Percentiles rank a stretch among this genome's conserved stretches.
Evolutionary conservation across 2,888 invertebrate species (phyloP).

Genomic region (Cephus rjabovi): DNA sequence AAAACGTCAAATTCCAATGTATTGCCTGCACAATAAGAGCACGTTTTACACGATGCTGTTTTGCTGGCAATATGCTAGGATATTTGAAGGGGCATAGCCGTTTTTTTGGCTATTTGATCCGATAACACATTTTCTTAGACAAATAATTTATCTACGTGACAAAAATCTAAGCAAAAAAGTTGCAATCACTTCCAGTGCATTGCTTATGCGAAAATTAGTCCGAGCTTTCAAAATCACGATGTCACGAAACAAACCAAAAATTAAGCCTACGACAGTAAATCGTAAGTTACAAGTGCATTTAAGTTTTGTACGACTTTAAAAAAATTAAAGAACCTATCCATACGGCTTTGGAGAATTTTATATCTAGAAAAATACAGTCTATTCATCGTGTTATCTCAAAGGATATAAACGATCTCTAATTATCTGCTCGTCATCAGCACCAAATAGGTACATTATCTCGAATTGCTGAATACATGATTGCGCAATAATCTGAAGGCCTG

Average conservation of each 20-base stretch:
- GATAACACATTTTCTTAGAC: background rate
- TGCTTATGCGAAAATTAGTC: background rate
- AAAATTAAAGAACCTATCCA: background rate
- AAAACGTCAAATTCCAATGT: too few relatives aligned
- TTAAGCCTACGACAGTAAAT: background rate
- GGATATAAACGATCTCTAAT: background rate
- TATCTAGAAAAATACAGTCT: conserved; percentile 57
- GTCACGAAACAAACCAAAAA: background rate
- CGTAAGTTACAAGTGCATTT: conserved; percentile 40
- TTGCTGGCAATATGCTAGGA: too few relatives aligned
- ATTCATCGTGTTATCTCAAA: conserved; percentile 17
- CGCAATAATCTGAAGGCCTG: background rate
- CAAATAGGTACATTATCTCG: background rate
- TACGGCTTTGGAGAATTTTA: conserved; percentile 21
- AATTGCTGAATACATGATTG: background rate
- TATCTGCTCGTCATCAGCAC: background rate
- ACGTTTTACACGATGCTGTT: too few relatives aligned
- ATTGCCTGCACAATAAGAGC: too few relatives aligned
- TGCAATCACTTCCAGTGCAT: background rate
- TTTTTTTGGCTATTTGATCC: too few relatives aligned
- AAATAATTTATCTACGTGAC: background rate
- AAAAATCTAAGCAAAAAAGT: background rate
- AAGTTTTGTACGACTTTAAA: conserved; percentile 20
- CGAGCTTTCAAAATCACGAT: background rate
- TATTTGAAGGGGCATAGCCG: too few relatives aligned